These are phyloP conservation scores for Pycnonotus jocosus DNA, from an alignment of 2,113 vertebrate species.

Conservation along the genomic window DNA sequence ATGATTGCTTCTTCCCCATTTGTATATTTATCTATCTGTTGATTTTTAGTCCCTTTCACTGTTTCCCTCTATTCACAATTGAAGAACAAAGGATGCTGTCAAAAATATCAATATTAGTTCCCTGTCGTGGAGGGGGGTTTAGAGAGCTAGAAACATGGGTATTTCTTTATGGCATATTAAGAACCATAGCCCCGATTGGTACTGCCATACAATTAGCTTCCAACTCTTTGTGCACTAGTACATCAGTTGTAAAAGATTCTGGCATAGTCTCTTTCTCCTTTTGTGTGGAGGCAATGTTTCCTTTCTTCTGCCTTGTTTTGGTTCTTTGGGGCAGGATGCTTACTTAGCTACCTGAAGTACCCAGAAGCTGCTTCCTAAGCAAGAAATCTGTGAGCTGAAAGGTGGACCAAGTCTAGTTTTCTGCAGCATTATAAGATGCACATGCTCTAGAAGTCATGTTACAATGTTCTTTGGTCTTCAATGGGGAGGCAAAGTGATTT, in stretches of 20 bases:
- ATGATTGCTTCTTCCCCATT: not conserved
- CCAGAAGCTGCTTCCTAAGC: not conserved
- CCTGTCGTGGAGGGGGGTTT: not conserved
- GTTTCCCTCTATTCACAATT: not conserved
- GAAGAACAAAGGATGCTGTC: not conserved
- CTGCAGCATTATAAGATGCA: not conserved
- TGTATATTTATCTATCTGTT: not conserved
- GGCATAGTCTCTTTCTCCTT: not conserved
- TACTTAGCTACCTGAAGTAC: not conserved
- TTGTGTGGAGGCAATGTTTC: not conserved
- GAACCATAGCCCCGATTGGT: not conserved
- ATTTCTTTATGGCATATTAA: not conserved
- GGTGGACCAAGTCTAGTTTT: not conserved
- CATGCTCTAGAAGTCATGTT: not conserved
- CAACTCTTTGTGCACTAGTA: accelerated
- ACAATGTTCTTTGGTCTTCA: not conserved
- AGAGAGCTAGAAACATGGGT: not conserved
- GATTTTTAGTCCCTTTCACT: not conserved
- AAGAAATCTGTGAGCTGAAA: not conserved
- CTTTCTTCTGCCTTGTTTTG: not conserved
- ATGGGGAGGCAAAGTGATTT: not conserved
- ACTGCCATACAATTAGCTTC: not conserved
- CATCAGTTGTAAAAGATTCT: not conserved
- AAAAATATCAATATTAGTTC: not conserved
- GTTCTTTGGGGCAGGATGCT: not conserved